Evolutionary conservation across 2,113 vertebrate species (phyloP), one percentile per base, ranked within the genome.

Genomic region (Chlorodrepanis virens): DNA sequence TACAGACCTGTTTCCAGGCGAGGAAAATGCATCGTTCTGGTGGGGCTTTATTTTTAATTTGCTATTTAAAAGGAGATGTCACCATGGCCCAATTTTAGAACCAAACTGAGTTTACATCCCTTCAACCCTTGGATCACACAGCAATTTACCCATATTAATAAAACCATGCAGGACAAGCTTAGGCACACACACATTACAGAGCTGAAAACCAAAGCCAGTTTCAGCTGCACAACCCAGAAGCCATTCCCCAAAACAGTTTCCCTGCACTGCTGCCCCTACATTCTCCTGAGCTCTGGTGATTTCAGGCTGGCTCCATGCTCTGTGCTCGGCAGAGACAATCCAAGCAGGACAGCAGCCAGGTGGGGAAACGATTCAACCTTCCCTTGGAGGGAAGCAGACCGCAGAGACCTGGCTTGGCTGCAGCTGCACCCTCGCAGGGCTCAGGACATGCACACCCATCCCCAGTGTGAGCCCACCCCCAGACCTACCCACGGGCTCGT

Each of bases 401-500:
- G 9, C 14, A 4, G 8, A 10, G 17, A 11, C 20, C 40, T 16
- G 47, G 2, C 17, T 16, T 2, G 35, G 70, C 64, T 47, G 82
- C 57, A 27, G 47, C 19, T 3, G 39, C 13, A 12, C 4, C 0
- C 57, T 20, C 2, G 0, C 22, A 27, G 63, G 22, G 33, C 2
- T 15, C 14, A 5, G 67, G 1, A 8, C 1, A 3, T 35, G 15
- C 1, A 8, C 17, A 37, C 3, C 63, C 20, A 28, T 3, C 69
- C 74, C 29, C 2, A 0, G 12, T 10, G 45, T 15, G 54, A 6
- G 59, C n/a, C 7, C 94, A 99, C 99, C 99, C 93, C 19, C 11
- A 1, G 86, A 93, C 98, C 18, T 93, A 99, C 99, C 99, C 23
- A 99, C 97, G 56, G 59, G 53, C 2, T 68, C 37, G 27, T 99